phyloP scores from a whole-genome alignment of 1,140 invertebrate genomes.

The Trissolcus basalis region DNA sequence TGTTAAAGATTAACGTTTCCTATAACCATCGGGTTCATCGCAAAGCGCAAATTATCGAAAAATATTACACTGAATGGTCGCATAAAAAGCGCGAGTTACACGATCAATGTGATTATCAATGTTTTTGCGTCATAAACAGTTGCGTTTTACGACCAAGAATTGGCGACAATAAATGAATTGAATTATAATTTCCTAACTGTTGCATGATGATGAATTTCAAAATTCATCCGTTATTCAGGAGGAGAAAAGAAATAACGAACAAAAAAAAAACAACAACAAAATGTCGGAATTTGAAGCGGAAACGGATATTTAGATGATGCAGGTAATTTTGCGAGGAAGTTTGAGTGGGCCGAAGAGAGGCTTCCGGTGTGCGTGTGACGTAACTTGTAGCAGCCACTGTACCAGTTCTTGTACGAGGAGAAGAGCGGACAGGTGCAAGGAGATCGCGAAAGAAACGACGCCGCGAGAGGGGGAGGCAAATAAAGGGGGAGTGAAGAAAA shows the following conservation, averaged over 20 bases:
- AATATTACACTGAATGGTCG: not conserved
- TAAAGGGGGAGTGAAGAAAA: conserved; percentile 18
- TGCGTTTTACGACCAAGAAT: conserved; percentile 5
- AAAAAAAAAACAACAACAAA: not conserved
- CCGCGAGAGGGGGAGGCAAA: conserved; percentile 17
- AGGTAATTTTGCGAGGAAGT: conserved; percentile 55
- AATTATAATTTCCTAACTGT: conserved; percentile 40
- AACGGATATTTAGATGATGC: conserved; percentile 36
- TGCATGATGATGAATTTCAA: no score
- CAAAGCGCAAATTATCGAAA: not conserved
- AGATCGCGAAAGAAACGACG: conserved; percentile 40
- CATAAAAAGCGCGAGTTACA: not conserved
- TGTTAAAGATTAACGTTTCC: conserved; percentile 5
- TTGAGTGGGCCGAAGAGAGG: conserved; percentile 32
- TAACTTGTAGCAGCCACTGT: conserved; percentile 70
- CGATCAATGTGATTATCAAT: no score
- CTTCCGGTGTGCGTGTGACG: conserved; percentile 61
- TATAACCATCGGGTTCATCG: not conserved
- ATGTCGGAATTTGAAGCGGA: conserved; percentile 1
- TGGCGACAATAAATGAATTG: conserved; percentile 48
- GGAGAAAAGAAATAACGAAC: not conserved
- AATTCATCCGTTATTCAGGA: no score
- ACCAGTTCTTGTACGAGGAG: conserved; percentile 56
- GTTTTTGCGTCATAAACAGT: no score
- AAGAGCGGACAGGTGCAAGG: conserved; percentile 52